Evolutionary conservation across 1,140 invertebrate species (phyloP), one percentile per base, ranked within the genome.

Genomic region (Hyposmocoma kahamanoa): DNA sequence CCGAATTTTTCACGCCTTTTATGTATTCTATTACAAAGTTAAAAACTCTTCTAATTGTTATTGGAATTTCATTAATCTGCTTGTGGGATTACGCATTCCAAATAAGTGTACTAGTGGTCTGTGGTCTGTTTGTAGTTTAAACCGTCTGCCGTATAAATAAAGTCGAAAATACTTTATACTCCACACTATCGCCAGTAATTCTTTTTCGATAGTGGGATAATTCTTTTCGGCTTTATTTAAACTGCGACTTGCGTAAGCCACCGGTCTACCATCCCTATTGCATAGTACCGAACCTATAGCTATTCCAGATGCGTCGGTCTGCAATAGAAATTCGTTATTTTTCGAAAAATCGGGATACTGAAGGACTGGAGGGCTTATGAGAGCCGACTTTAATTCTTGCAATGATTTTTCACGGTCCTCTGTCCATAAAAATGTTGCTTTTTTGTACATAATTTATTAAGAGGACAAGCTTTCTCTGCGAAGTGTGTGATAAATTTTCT

Each of bases 41-140:
- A 41, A 19, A 41, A n/a, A n/a, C 19, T 41, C 21, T 24, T 43
- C 41, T 13, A 43, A 22, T 6, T 3, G 5, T 43, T 24, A 6
- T 15, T 22, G 4, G 26, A 43, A 43, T 15, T 43, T 43, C 5
- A 24, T 22, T 13, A 43, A 20, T 15, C 41, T 43, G 15, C 41
- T 43, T 24, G 41, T 11, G 6, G 41, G 41, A 15, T 43, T 15
- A 22, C 8, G 4, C 41, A 43, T 43, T 11, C 8, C 15, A 13
- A 43, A 43, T 22, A 43, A 24, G 17, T 43, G 17, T 24, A 43
- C 11, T 24, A 43, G 15, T 8, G 41, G 41, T 43, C 26, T 43
- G 13, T 43, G 41, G 22, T 43, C 41, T 5, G 41, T 43, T 22
- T 22, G 5, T 3, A 43, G n/a, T 24, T 3, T 22, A 43, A 43